Conservation (phyloP, 2,888 invertebrate species). For the Chloroclystis v-ata region DNA sequence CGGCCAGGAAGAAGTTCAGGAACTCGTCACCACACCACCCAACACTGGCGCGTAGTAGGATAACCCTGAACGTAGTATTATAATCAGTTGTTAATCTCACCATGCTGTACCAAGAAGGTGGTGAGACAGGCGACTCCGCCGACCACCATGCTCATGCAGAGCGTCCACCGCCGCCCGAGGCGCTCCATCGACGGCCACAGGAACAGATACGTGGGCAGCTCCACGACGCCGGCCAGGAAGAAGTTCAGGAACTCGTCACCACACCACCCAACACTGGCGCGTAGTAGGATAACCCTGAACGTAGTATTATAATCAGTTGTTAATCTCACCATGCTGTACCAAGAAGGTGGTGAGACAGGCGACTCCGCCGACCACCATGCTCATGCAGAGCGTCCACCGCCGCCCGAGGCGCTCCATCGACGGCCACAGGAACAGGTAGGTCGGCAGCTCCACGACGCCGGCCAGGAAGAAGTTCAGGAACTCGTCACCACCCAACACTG, state of each 20-base stretch:
- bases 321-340: slow-evolving; percentile 83
- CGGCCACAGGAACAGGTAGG: slow-evolving; percentile 89
- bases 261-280: no score
- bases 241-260: slow-evolving; percentile 91
- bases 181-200: slow-evolving; percentile 88
- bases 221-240: slow-evolving; percentile 89
- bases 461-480: slow-evolving; percentile 91
- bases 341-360: slow-evolving; percentile 88
- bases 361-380: slow-evolving; percentile 88
- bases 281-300: no score
- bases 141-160: slow-evolving; percentile 88
- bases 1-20: slow-evolving; percentile 90
- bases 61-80: no score
- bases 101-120: slow-evolving; percentile 84
- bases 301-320: no score
- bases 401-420: slow-evolving; percentile 86
- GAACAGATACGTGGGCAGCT: slow-evolving; percentile 88
- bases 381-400: slow-evolving; percentile 86
- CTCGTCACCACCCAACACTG: no score
- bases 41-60: no score
- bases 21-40: slow-evolving; percentile 92
- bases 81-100: no score
- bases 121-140: slow-evolving; percentile 88
- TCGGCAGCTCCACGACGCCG: slow-evolving; percentile 89
- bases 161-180: slow-evolving; percentile 86